phyloP scores from a whole-genome alignment of 2,797 vertebrate genomes.

The Cossypha heuglini region DNA sequence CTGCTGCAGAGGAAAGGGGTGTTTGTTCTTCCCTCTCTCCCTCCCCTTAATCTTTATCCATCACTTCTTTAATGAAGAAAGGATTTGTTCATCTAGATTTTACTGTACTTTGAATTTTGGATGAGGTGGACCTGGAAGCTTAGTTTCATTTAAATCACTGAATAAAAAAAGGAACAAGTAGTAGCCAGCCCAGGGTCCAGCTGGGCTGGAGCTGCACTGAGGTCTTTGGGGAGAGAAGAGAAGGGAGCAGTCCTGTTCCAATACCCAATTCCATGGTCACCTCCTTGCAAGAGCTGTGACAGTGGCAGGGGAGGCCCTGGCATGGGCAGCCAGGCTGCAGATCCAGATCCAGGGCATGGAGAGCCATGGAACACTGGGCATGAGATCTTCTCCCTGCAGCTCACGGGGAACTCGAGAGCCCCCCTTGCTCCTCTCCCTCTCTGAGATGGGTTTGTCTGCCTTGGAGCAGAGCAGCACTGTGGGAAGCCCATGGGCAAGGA shows the following conservation, averaged over 20 bases:
- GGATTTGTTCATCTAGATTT: not conserved
- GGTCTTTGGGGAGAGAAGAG: not conserved
- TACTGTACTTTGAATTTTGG: not conserved
- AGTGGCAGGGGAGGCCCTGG: not conserved
- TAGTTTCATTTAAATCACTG: not conserved
- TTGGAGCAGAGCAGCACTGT: not conserved
- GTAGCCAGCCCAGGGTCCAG: not conserved
- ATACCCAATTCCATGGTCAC: accelerated
- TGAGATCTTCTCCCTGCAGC: not conserved
- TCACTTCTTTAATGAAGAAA: not conserved
- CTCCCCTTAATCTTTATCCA: not conserved
- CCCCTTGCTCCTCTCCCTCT: not conserved
- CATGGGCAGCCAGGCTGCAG: not conserved
- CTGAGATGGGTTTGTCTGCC: accelerated
- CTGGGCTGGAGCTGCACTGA: not conserved
- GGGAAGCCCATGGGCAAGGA: not conserved
- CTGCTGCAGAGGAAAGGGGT: not conserved
- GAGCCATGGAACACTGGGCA: accelerated
- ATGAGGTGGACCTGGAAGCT: not conserved
- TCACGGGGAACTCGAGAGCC: accelerated
- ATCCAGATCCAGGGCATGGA: not conserved
- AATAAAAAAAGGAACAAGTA: not conserved
- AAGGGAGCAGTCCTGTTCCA: not conserved
- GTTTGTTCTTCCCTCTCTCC: not conserved
- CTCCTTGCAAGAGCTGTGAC: no score